Base-by-base conservation (phyloP, 2,888 invertebrate species). In the Drosophila bunnanda region DNA sequence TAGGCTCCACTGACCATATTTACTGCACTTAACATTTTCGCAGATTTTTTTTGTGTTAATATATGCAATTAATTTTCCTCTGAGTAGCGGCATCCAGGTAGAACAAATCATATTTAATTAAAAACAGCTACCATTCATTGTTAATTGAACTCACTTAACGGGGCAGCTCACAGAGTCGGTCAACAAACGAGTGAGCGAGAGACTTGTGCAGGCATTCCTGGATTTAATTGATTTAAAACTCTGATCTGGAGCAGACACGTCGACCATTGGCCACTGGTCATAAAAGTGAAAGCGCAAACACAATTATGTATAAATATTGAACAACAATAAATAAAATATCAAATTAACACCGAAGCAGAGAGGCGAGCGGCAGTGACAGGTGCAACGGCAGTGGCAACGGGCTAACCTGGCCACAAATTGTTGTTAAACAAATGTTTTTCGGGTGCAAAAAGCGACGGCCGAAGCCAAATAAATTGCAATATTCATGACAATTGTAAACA, bases 261-360 rank as follows among this genome's bases (percentile, higher is more conserved):
- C 61, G 25, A 39, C 50, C 20, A 22, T 15, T 48, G 48, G 48
- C 17, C 30, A 48, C 17, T 50, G 50, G 50, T 39, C 59, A 30
- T 59, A 60, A 59, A 59, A 62, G 59, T 65, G 76, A 73, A 68
- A 70, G 72, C 58, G 69, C 69, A 88, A 88, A 84, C 73, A 81
- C 84, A 81, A 84, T 87, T 84, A 87, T 70, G 65, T 76, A 78
- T 89, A 78, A 86, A 88, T 85, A 88, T 79, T 83, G 76, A 68
- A 88, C 61, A 74, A 75, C 76, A 79, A 88, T 85, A 83, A 85
- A 85, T 89, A 85, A 85, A 87, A 85, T 83, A 85, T 88, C 75
- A 88, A 85, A 88, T 87, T 88, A 85, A 85, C 88, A 86, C 87
- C 85, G 76, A 75, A 72, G 30, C 74, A 54, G 25, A 28, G 66